phyloP scores from a whole-genome alignment of 2,113 vertebrate genomes.

The Tragelaphus strepsiceros region DNA sequence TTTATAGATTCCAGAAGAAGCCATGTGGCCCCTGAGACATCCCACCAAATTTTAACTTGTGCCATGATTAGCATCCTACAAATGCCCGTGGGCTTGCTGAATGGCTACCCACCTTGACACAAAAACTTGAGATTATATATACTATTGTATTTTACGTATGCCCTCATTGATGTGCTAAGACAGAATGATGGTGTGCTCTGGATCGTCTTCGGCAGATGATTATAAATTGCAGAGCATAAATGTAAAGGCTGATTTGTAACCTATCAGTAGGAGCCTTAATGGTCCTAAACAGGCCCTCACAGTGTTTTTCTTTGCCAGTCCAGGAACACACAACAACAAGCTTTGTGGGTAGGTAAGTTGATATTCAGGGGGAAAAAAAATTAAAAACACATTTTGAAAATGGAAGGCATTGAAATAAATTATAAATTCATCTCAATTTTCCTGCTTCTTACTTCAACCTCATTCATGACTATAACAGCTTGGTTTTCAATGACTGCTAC shows the following conservation, averaged over 20 bases:
- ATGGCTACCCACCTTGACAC: neutral
- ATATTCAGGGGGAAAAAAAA: neutral
- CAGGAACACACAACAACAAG: neutral
- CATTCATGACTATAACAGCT: neutral
- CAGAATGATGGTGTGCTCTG: neutral
- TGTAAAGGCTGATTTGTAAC: neutral
- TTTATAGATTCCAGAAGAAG: neutral
- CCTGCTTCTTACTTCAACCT: conserved; percentile 7
- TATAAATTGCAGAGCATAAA: neutral
- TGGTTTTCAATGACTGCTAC: conserved; percentile 31
- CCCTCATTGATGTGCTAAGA: neutral
- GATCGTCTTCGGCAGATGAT: neutral
- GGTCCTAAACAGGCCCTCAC: neutral
- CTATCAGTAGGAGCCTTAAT: neutral
- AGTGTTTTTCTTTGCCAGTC: neutral
- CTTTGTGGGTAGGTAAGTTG: neutral
- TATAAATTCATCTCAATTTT: conserved; percentile 26
- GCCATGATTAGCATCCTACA: neutral
- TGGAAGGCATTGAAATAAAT: conserved; percentile 41
- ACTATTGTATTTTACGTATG: neutral
- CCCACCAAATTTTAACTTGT: conserved; percentile 19
- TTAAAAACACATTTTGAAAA: conserved; percentile 13
- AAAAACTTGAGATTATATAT: neutral
- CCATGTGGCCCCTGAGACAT: neutral
- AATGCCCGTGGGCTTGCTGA: neutral